Conservation (phyloP, 1,140 invertebrate species). For the Potamilus streckersoni region DNA sequence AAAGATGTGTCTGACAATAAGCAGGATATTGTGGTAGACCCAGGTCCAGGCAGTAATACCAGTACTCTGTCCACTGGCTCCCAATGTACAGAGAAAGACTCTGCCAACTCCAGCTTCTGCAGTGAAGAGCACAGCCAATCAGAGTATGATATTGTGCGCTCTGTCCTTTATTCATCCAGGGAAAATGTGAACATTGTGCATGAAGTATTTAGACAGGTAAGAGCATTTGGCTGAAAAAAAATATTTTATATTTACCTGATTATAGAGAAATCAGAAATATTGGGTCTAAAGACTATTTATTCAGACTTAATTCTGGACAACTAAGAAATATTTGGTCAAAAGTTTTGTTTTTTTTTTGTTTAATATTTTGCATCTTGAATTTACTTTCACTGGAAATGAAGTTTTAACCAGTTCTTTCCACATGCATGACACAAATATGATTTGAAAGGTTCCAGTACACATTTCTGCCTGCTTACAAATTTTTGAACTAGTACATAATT, state of each 20-base stretch:
- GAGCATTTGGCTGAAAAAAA: not conserved
- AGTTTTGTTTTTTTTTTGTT: no score
- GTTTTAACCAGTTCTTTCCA: no score
- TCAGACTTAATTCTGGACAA: no score
- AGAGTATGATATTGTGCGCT: slow-evolving; percentile 78
- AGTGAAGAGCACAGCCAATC: slow-evolving; percentile 60
- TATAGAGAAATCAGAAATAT: not conserved
- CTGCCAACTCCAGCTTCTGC: slow-evolving; percentile 61
- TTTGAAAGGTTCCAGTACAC: no score
- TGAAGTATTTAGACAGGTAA: slow-evolving; percentile 88
- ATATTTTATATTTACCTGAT: not conserved
- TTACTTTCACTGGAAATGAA: no score
- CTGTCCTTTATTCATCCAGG: slow-evolving; percentile 87
- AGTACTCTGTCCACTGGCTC: slow-evolving; percentile 54
- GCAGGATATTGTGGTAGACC: slow-evolving; percentile 28
- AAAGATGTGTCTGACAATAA: slow-evolving; percentile 35
- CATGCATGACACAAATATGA: no score
- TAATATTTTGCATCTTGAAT: no score
- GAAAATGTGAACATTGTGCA: slow-evolving; percentile 96
- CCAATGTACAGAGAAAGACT: slow-evolving; percentile 52
- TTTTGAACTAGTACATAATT: no score
- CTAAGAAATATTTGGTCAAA: no score
- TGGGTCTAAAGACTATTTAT: no score
- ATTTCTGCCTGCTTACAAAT: no score
- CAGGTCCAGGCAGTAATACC: slow-evolving; percentile 49